Evolutionary conservation across 2,888 invertebrate species (phyloP).

Genomic region (Phoenoteleia sp.): DNA sequence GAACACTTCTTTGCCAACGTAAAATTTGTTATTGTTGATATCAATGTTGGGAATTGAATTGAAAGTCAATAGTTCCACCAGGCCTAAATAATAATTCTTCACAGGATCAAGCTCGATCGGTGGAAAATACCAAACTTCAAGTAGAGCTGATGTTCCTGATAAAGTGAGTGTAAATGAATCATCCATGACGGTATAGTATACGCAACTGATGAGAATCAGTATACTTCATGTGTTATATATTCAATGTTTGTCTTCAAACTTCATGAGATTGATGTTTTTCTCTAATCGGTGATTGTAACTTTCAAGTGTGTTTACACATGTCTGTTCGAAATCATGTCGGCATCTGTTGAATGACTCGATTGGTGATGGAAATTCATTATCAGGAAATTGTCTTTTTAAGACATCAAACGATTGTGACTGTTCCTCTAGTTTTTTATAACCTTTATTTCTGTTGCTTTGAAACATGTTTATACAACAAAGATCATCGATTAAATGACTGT

Average conservation of each 20-base stretch:
- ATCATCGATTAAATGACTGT: not conserved
- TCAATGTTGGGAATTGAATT: slow-evolving; percentile 82
- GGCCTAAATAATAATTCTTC: slow-evolving; percentile 77
- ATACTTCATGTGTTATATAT: not conserved
- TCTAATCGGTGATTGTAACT: not conserved
- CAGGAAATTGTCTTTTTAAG: slow-evolving; percentile 16
- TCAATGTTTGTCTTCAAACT: not conserved
- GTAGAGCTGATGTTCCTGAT: slow-evolving; percentile 12
- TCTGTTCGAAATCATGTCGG: not conserved
- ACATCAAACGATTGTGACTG: not conserved
- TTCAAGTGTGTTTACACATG: slow-evolving; percentile 3
- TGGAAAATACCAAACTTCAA: slow-evolving; percentile 32
- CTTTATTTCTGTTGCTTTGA: not conserved
- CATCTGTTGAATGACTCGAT: slow-evolving; percentile 10
- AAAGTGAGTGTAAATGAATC: slow-evolving; percentile 70
- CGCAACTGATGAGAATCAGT: slow-evolving; percentile 4
- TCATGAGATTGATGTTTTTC: not conserved
- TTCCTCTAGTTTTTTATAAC: slow-evolving; percentile 2
- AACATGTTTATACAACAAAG: slow-evolving; percentile 14
- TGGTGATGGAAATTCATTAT: slow-evolving; percentile 17
- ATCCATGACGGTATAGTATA: slow-evolving; percentile 63
- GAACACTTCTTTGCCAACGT: slow-evolving; percentile 70
- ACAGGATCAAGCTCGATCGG: slow-evolving; percentile 66
- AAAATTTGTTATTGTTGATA: slow-evolving; percentile 80
- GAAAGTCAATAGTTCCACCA: slow-evolving; percentile 80